Base-by-base conservation (phyloP, 2,888 invertebrate genomes). In the Dysmachus trigonus region DNA sequence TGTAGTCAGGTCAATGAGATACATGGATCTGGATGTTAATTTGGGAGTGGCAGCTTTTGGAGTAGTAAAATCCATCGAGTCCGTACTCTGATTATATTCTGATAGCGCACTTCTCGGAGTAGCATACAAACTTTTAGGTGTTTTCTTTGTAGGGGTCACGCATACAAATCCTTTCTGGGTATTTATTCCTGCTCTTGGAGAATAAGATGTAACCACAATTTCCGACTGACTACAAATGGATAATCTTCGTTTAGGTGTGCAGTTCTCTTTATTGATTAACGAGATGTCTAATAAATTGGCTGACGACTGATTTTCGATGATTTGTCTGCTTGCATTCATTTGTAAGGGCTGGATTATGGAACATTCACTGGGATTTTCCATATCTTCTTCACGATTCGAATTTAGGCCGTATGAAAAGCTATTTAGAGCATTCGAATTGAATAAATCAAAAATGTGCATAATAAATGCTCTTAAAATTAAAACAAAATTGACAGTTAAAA, bases 1-100 rank as follows among this genome's bases (percentile, higher is more conserved):
- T 15, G 92, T 91, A 7, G 91, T 91, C 31, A 91, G 88, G 88
- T 92, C 92, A 74, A 92, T 90, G 33, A 91, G 87, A 89, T 89
- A 89, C 92, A 92, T 92, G 1, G 92, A 91, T 0, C 89, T 88
- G 33, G 88, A 88, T 74, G 89, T 90, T 47, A 88, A 88, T 5
- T 89, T 89, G 22, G 90, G 90, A 15, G 90, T 89, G 22, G 31
- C 35, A 10, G 7, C 62, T 62, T 10, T n/a, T 2, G 91, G 91
- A 13, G 91, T 91, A 15, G 89, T 86, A 82, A 89, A 89, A 73
- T 89, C 89, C 27, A 89, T 86, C 10, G 89, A 77, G 76, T 91
- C 89, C 2, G 87, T 88, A 84, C 90, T 33, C 6, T 10, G 13
- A 81, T 89, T 90, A 2, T 88, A 53, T 53, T 90, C 89, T 8